Evolutionary conservation across 2,888 invertebrate genomes (phyloP).

Genomic region (Pantelozetes paolii): DNA sequence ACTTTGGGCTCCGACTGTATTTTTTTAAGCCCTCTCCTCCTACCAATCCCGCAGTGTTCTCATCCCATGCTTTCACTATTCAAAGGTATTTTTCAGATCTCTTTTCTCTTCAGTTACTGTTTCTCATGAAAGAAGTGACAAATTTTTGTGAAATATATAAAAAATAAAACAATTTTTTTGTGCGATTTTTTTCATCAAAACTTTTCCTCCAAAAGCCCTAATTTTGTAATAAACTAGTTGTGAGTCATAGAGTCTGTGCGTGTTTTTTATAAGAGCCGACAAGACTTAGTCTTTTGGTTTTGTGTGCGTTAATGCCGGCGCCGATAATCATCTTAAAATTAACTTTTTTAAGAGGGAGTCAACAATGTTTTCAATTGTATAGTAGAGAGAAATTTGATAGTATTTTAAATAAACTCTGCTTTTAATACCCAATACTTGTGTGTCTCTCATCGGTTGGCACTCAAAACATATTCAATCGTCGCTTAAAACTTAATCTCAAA

Average conservation of each 20-base stretch:
- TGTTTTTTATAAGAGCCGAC: not conserved
- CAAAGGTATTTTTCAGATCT: conserved; percentile 29
- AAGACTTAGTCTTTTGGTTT: not conserved
- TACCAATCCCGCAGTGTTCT: not conserved
- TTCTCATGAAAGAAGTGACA: conserved; percentile 26
- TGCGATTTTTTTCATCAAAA: not conserved
- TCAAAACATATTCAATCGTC: not conserved
- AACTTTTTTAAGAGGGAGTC: not conserved
- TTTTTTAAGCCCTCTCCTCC: conserved; percentile 22
- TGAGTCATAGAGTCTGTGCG: not conserved
- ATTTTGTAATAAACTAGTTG: conserved; percentile 9
- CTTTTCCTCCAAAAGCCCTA: not conserved
- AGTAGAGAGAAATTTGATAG: not conserved
- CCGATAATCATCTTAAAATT: conserved; percentile 14
- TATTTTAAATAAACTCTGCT: not conserved
- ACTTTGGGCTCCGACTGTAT: not conserved
- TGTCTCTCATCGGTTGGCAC: not conserved
- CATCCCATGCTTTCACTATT: not conserved
- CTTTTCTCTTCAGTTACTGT: not conserved
- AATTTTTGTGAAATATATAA: not conserved
- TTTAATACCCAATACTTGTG: conserved; percentile 5
- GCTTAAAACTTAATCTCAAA: not conserved
- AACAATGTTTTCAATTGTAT: not conserved
- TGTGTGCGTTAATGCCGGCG: not conserved
- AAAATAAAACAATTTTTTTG: conserved; percentile 9